phyloP scores from a whole-genome alignment of 2,797 vertebrate species.

The Apodemus agrarius region DNA sequence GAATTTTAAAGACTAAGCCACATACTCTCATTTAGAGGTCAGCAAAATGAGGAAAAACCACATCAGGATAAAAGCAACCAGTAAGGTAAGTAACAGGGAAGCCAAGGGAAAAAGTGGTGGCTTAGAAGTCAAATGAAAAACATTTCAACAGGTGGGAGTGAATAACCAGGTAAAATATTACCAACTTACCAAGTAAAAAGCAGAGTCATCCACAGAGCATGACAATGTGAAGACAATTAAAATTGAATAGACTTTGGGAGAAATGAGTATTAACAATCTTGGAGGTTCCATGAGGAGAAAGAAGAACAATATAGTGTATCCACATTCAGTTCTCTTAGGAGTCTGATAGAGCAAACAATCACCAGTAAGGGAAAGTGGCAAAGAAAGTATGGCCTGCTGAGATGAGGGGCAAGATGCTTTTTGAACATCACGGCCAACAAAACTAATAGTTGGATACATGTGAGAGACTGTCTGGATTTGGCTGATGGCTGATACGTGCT shows the following conservation, averaged over 20 bases:
- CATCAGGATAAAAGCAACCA: neutral
- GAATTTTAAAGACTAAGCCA: neutral
- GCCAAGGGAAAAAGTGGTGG: neutral
- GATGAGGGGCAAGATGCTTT: neutral
- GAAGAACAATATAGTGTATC: neutral
- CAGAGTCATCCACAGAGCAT: neutral
- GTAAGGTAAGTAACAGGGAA: neutral
- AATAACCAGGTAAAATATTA: neutral
- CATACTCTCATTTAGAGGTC: neutral
- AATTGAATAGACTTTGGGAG: neutral
- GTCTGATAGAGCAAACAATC: neutral
- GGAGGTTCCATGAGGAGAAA: neutral
- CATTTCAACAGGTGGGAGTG: neutral
- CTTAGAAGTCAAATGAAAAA: slow-evolving; percentile 19
- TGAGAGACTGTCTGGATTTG: neutral
- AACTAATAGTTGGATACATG: neutral
- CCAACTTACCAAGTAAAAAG: slow-evolving; percentile 21
- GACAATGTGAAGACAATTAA: neutral
- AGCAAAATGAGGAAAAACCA: neutral
- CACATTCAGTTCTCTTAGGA: neutral
- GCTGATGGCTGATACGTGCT: neutral
- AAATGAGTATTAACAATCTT: neutral
- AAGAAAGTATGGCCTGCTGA: neutral
- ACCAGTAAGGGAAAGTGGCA: neutral
- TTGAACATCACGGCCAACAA: neutral